Evolutionary conservation across 2,888 invertebrate species (phyloP).

Genomic region (Pammene aurita): DNA sequence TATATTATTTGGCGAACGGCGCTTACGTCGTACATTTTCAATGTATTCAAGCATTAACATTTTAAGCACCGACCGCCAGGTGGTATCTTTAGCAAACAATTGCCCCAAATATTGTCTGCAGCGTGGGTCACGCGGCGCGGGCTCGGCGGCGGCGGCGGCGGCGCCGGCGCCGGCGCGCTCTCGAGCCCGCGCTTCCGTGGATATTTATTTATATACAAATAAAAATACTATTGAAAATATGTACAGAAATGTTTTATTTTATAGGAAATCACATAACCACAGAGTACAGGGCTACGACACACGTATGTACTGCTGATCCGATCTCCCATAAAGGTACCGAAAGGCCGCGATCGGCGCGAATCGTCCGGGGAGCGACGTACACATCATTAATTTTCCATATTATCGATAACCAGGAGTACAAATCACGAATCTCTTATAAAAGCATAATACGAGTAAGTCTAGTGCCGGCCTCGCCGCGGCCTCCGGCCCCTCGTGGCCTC

Average conservation of each 20-base stretch:
- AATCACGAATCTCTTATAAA: slow-evolving; percentile 82
- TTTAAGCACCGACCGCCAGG: too few species aligned
- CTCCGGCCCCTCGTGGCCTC: slow-evolving; percentile 40
- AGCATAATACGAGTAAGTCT: slow-evolving; percentile 80
- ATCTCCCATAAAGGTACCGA: slow-evolving; percentile 68
- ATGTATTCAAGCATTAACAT: too few species aligned
- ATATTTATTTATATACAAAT: slow-evolving; percentile 57
- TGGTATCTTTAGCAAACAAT: too few species aligned
- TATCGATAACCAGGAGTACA: slow-evolving; percentile 81
- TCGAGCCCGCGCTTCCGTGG: slow-evolving; percentile 10
- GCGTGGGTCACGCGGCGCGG: slow-evolving; percentile 43
- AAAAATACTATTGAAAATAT: slow-evolving; percentile 80
- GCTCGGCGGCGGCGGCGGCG: slow-evolving; percentile 38
- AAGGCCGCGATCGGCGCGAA: slow-evolving; percentile 65
- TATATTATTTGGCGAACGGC: too few species aligned
- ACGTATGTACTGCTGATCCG: slow-evolving; percentile 65
- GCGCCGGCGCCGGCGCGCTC: neutral
- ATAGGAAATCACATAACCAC: slow-evolving; percentile 76
- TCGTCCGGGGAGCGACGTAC: slow-evolving; percentile 77
- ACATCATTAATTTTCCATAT: slow-evolving; percentile 75
- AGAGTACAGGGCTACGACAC: slow-evolving; percentile 67
- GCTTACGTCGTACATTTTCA: too few species aligned
- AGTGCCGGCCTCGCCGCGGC: slow-evolving; percentile 48
- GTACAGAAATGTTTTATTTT: slow-evolving; percentile 81
- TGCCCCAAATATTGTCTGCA: slow-evolving; percentile 41